A percentile compares a stretch with the other conserved stretches of the same genome.
phyloP scores from a whole-genome alignment of 2,113 vertebrate genomes.

The Dipodomys stephensi region DNA sequence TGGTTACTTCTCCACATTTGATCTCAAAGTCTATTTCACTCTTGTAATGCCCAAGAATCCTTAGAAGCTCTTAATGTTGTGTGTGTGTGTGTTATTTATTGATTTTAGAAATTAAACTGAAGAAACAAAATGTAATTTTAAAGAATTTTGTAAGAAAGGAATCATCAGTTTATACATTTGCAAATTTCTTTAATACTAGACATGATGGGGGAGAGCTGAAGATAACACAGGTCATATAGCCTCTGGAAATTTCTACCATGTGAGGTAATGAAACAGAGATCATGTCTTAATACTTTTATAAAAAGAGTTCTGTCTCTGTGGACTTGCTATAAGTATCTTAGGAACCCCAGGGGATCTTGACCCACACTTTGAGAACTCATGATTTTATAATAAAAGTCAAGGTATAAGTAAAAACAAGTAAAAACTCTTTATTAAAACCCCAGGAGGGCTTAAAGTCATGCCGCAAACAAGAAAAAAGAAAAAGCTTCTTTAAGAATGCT shows the following conservation, averaged over 20 bases:
- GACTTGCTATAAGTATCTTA: neutral
- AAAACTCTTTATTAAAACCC: slow-evolving; percentile 41
- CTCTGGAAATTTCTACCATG: neutral
- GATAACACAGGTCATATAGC: neutral
- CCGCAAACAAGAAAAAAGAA: neutral
- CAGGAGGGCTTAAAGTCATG: neutral
- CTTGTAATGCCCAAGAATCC: neutral
- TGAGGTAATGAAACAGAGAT: neutral
- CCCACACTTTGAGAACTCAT: neutral
- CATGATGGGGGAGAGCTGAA: neutral
- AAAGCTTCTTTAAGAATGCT: neutral
- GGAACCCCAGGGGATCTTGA: neutral
- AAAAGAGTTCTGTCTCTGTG: slow-evolving; percentile 27
- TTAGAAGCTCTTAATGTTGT: neutral
- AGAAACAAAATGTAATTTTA: slow-evolving; percentile 11
- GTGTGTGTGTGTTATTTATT: neutral
- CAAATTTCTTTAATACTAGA: neutral
- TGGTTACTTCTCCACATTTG: neutral
- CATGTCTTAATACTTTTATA: neutral
- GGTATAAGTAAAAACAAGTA: neutral
- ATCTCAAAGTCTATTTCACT: neutral
- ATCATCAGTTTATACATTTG: neutral
- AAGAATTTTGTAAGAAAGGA: neutral
- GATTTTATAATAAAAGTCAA: neutral
- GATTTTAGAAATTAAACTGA: slow-evolving; percentile 45